Conservation (phyloP, 1,140 invertebrate species). For the Orius laevigatus region DNA sequence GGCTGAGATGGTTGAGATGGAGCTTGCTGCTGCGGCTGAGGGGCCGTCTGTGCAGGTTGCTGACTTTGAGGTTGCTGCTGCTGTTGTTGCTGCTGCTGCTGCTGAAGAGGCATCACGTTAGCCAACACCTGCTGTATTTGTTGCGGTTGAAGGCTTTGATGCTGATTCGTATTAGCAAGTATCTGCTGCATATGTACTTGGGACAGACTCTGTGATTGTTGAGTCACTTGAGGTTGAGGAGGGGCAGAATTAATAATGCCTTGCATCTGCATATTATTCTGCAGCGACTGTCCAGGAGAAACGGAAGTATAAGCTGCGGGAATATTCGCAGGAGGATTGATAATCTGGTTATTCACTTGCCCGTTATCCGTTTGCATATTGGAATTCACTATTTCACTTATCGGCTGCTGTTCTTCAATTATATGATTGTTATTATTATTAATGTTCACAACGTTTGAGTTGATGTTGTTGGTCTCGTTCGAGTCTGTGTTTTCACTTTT, state of each 20-base stretch:
- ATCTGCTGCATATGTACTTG: slow-evolving; percentile 27
- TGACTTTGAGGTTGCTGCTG: slow-evolving; percentile 18
- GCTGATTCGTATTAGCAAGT: slow-evolving; percentile 16
- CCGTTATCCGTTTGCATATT: background rate
- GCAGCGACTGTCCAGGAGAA: slow-evolving; percentile 24
- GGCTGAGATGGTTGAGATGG: slow-evolving; percentile 18
- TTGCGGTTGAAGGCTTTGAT: slow-evolving; percentile 35
- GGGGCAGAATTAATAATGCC: slow-evolving; percentile 26
- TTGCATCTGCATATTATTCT: slow-evolving; percentile 22
- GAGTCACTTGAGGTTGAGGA: slow-evolving; percentile 30
- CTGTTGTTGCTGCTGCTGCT: slow-evolving; percentile 24
- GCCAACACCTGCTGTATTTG: slow-evolving; percentile 36
- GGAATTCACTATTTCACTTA: too few relatives aligned
- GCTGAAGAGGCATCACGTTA: slow-evolving; percentile 23
- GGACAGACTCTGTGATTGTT: slow-evolving; percentile 24
- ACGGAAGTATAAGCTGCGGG: slow-evolving; percentile 17
- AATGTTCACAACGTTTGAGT: too few relatives aligned
- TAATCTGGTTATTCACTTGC: slow-evolving; percentile 10
- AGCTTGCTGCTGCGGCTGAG: slow-evolving; percentile 13
- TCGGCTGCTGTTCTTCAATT: too few relatives aligned
- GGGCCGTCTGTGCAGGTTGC: slow-evolving; percentile 11
- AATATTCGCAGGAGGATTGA: slow-evolving; percentile 16
- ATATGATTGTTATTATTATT: too few relatives aligned
- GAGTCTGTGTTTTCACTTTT: too few relatives aligned
- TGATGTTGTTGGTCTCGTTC: too few relatives aligned